Evolutionary conservation across 2,113 vertebrate species (phyloP).

Genomic region (Cochlearius cochlearius): DNA sequence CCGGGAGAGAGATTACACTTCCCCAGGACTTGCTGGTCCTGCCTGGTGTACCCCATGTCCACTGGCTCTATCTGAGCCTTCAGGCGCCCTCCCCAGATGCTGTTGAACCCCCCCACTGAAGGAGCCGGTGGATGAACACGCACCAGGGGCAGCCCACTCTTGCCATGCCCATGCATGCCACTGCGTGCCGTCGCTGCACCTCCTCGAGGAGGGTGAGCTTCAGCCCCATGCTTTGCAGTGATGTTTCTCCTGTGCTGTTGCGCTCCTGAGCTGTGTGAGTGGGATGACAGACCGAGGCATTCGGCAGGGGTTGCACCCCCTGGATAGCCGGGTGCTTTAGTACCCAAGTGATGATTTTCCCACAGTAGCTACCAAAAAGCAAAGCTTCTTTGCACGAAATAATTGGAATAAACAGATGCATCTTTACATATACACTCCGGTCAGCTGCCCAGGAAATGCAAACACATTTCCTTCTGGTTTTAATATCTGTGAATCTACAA

Average conservation of each 20-base stretch:
- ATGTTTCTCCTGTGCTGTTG: background rate
- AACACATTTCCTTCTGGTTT: background rate
- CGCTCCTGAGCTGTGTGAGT: background rate
- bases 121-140: background rate
- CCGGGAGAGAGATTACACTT: background rate
- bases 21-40: background rate
- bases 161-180: background rate
- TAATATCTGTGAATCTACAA: background rate
- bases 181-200: accelerated
- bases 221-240: background rate
- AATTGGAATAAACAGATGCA: background rate
- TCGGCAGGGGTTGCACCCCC: background rate
- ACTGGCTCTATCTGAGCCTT: too few species aligned
- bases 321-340: background rate
- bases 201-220: background rate
- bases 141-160: background rate
- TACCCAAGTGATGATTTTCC: accelerated
- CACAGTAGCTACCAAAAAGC: background rate
- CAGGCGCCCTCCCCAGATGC: background rate
- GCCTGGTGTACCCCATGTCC: background rate
- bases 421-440: background rate
- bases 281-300: accelerated
- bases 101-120: accelerated
- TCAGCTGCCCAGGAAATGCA: background rate
- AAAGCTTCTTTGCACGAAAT: background rate